phyloP scores from a whole-genome alignment of 2,113 vertebrate species.

The Thymallus thymallus region DNA sequence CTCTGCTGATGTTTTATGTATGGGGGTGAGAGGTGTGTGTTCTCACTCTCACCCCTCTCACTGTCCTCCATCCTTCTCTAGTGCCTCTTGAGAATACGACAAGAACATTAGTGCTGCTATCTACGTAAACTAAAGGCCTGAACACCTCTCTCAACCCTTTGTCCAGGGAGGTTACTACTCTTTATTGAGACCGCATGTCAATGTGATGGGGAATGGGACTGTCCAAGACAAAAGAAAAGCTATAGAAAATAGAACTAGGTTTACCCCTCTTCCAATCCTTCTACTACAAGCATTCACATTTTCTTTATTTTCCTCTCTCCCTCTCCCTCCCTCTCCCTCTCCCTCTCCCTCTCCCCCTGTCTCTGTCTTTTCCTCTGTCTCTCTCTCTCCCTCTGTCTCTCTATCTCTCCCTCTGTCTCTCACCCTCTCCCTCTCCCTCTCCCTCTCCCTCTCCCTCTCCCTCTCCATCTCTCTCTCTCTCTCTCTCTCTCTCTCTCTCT shows the following conservation, averaged over 20 bases:
- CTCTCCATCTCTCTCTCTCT: too few relatives aligned
- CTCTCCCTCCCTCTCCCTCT: background rate
- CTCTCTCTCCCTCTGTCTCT: background rate
- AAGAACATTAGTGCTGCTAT: background rate
- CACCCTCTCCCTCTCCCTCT: constrained; percentile 50
- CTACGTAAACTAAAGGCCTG: background rate
- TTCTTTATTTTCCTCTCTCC: background rate
- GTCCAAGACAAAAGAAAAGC: background rate
- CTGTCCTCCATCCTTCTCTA: background rate
- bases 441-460: too few relatives aligned
- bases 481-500: background rate
- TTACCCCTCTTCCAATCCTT: background rate
- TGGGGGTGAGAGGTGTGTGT: background rate
- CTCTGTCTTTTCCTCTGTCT: background rate
- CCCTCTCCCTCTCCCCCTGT: background rate
- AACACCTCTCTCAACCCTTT: background rate
- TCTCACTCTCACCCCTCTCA: background rate
- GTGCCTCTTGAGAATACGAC: background rate
- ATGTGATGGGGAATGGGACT: background rate
- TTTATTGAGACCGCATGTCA: too few relatives aligned
- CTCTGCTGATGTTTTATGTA: constrained; percentile 27
- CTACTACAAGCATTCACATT: background rate
- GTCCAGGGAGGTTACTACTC: background rate
- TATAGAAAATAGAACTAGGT: background rate
- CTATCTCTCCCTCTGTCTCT: background rate